Evolutionary conservation across 2,797 vertebrate genomes (phyloP).

Genomic region (Acanthis flammea): DNA sequence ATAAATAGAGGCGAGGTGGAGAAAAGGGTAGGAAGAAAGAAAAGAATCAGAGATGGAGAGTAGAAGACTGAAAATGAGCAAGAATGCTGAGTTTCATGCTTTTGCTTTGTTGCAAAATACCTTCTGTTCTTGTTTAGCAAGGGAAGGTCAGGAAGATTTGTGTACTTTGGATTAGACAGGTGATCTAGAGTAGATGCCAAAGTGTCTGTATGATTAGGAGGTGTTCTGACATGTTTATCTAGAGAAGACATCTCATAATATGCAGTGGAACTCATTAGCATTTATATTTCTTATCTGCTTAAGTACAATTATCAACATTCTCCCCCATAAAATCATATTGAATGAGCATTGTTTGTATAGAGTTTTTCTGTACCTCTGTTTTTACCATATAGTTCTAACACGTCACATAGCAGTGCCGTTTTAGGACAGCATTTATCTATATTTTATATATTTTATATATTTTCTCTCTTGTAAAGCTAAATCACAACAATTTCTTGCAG

Average conservation of each 20-base stretch:
- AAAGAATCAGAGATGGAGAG: neutral
- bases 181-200: constrained; percentile 53
- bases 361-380: neutral
- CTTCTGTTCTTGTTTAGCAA: constrained; percentile 10
- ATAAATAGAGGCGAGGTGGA: neutral
- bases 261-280: constrained; percentile 62
- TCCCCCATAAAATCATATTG: constrained; percentile 24
- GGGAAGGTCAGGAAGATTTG: constrained; percentile 3
- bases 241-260: constrained; percentile 68
- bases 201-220: constrained; percentile 48
- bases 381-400: neutral
- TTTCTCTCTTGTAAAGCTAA: neutral
- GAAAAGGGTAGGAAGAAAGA: neutral
- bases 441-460: neutral
- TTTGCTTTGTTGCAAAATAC: constrained; percentile 31
- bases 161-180: constrained; percentile 57
- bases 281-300: constrained; percentile 68
- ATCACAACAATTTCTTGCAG: neutral
- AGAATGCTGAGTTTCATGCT: neutral
- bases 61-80: constrained; percentile 10
- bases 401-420: neutral
- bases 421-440: neutral
- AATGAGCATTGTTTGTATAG: constrained; percentile 18
- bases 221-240: constrained; percentile 69
- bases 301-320: constrained; percentile 58